A percentile compares a stretch with the other conserved stretches of the same genome.
Evolutionary conservation across 2,888 invertebrate genomes (phyloP).

Genomic region (Zaprionus lineosus): DNA sequence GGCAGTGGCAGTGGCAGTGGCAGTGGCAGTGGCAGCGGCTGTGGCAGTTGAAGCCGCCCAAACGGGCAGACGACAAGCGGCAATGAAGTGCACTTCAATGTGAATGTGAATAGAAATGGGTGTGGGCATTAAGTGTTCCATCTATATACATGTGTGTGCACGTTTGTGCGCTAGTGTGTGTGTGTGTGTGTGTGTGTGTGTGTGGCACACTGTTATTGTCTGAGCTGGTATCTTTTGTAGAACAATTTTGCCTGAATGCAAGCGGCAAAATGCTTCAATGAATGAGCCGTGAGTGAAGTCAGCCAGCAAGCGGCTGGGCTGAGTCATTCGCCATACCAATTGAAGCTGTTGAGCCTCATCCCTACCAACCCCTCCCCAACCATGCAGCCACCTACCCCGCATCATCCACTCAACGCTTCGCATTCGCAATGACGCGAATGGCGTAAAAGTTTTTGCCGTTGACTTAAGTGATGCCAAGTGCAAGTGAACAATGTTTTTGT

Average conservation of each 20-base stretch:
- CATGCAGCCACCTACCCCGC: background rate
- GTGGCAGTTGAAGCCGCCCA: conserved; percentile 25
- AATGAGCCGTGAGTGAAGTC: conserved; percentile 38
- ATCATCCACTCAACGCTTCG: conserved; percentile 22
- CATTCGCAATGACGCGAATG: conserved; percentile 46
- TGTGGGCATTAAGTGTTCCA: conserved; percentile 44
- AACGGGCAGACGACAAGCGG: conserved; percentile 59
- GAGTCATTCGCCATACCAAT: background rate
- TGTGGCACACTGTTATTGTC: conserved; percentile 33
- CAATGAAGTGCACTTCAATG: conserved; percentile 72
- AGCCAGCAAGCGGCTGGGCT: conserved; percentile 11
- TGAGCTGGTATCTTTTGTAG: conserved; percentile 65
- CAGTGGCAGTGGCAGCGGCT: background rate
- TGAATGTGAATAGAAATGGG: conserved; percentile 33
- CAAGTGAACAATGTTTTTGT: conserved; percentile 63
- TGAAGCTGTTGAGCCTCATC: background rate
- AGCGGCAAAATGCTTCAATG: conserved; percentile 71
- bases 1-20: conserved; percentile 19
- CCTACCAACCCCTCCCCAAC: conserved; percentile 6
- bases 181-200: conserved; percentile 6
- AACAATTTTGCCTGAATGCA: conserved; percentile 73
- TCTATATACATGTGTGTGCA: conserved; percentile 14
- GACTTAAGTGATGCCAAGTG: conserved; percentile 65
- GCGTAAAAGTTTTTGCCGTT: conserved; percentile 58
- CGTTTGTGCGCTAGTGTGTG: conserved; percentile 21